Evolutionary conservation across 2,888 invertebrate genomes (phyloP).

Genomic region (Andrena flavipes): DNA sequence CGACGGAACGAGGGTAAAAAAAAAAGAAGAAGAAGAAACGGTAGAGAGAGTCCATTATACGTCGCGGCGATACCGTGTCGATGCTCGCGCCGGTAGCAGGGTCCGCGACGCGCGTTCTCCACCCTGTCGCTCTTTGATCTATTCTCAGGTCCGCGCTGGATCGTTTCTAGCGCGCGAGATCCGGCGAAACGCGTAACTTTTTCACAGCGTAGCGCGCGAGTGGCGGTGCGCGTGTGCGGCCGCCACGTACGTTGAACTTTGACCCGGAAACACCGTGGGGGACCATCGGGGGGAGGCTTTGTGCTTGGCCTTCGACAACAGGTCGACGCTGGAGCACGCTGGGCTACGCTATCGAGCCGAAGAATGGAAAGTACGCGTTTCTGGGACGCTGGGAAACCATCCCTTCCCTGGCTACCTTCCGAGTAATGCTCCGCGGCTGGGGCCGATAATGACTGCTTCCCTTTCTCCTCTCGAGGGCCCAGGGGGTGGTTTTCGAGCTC

Average conservation of each 20-base stretch:
- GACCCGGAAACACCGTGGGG: slow-evolving; percentile 67
- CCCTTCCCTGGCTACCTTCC: not conserved
- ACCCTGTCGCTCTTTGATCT: slow-evolving; percentile 44
- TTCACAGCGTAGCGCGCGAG: not conserved
- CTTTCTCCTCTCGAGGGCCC: slow-evolving; percentile 2
- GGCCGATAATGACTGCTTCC: slow-evolving; percentile 35
- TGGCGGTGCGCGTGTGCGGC: slow-evolving; percentile 18
- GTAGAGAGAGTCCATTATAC: slow-evolving; percentile 25
- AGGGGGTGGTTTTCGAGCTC: not conserved
- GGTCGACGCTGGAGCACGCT: slow-evolving; percentile 51
- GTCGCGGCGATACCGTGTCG: slow-evolving; percentile 24
- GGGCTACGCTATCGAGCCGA: slow-evolving; percentile 43
- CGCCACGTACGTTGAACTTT: slow-evolving; percentile 70
- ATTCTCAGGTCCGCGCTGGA: slow-evolving; percentile 35
- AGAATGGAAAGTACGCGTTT: slow-evolving; percentile 50
- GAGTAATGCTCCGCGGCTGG: slow-evolving; percentile 11
- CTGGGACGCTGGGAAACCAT: slow-evolving; percentile 38
- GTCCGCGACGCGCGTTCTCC: slow-evolving; percentile 7
- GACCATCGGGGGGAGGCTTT: slow-evolving; percentile 50
- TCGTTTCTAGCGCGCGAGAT: slow-evolving; percentile 13
- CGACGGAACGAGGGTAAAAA: not conserved
- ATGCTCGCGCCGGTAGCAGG: slow-evolving; percentile 11
- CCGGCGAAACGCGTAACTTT: slow-evolving; percentile 26
- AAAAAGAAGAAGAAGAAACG: not conserved
- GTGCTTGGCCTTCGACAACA: slow-evolving; percentile 74